phyloP scores from a whole-genome alignment of 2,797 vertebrate genomes.

The Melanotaenia pygmaea region DNA sequence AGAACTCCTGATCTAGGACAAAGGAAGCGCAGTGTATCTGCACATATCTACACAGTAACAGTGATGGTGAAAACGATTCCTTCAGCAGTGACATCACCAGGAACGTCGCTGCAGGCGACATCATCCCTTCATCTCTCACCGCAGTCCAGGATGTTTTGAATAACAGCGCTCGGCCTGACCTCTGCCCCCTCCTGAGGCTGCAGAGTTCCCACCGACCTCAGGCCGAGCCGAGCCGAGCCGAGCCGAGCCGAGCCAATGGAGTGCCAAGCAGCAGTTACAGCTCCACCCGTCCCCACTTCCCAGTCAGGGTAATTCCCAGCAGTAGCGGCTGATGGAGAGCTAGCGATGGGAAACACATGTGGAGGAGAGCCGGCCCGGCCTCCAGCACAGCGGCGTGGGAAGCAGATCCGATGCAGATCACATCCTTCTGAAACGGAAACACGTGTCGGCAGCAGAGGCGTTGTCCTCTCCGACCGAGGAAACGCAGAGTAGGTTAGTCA shows the following conservation, averaged over 20 bases:
- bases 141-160: conserved; percentile 48
- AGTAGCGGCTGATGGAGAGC: conserved; percentile 59
- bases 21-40: not conserved
- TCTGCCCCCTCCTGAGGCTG: conserved; percentile 56
- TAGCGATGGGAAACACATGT: conserved; percentile 71
- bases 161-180: conserved; percentile 48
- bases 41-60: too few relatives aligned
- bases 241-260: conserved; percentile 15
- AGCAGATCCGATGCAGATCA: conserved; percentile 35
- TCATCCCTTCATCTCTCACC: conserved; percentile 43
- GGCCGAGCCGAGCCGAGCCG: too few relatives aligned
- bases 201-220: conserved; percentile 47
- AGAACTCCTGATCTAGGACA: not conserved
- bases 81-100: conserved; percentile 42
- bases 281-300: conserved; percentile 47
- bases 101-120: not conserved
- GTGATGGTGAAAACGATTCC: not conserved
- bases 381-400: conserved; percentile 46
- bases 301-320: conserved; percentile 69
- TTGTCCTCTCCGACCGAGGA: too few relatives aligned
- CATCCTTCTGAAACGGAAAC: conserved; percentile 48
- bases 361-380: not conserved
- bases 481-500: too few relatives aligned
- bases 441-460: conserved; percentile 32
- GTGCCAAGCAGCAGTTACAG: conserved; percentile 27